phyloP scores from a whole-genome alignment of 2,888 invertebrate genomes.

The Eupithecia exiguata region DNA sequence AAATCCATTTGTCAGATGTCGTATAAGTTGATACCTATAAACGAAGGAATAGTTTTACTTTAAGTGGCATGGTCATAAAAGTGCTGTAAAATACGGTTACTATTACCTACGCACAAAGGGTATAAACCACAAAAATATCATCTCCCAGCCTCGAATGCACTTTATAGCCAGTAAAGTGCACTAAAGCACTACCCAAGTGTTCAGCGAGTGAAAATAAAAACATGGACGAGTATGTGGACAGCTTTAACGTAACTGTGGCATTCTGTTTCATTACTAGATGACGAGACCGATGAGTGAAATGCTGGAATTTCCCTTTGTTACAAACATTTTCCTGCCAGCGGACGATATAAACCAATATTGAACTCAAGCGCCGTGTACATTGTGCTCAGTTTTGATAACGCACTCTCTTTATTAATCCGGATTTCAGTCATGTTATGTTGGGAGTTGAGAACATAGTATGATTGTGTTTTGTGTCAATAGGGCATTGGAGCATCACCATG shows the following conservation, averaged over 20 bases:
- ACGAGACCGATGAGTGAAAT: conserved; percentile 65
- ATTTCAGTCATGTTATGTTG: conserved; percentile 30
- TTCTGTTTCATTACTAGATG: conserved; percentile 76
- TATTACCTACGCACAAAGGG: conserved; percentile 41
- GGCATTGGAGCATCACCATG: neutral
- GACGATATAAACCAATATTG: conserved; percentile 37
- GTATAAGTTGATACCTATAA: neutral
- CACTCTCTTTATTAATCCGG: conserved; percentile 32
- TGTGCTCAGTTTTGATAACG: conserved; percentile 36
- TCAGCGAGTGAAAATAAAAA: conserved; percentile 66
- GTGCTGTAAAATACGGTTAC: conserved; percentile 41
- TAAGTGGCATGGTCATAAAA: conserved; percentile 9
- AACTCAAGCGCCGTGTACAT: conserved; percentile 27
- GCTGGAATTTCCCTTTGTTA: conserved; percentile 72
- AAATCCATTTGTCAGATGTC: neutral
- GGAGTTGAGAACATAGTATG: neutral
- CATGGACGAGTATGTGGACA: conserved; percentile 52
- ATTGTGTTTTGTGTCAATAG: conserved; percentile 12
- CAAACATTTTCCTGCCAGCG: conserved; percentile 55
- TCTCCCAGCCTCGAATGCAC: conserved; percentile 53
- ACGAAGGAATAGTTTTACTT: neutral
- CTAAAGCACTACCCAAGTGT: conserved; percentile 55
- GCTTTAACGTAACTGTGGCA: conserved; percentile 53
- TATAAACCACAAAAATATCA: conserved; percentile 45
- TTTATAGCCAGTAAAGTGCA: conserved; percentile 57